These are phyloP conservation scores for Pteropus alecto DNA, from an alignment of 2,113 vertebrate species.

Conservation along the genomic window DNA sequence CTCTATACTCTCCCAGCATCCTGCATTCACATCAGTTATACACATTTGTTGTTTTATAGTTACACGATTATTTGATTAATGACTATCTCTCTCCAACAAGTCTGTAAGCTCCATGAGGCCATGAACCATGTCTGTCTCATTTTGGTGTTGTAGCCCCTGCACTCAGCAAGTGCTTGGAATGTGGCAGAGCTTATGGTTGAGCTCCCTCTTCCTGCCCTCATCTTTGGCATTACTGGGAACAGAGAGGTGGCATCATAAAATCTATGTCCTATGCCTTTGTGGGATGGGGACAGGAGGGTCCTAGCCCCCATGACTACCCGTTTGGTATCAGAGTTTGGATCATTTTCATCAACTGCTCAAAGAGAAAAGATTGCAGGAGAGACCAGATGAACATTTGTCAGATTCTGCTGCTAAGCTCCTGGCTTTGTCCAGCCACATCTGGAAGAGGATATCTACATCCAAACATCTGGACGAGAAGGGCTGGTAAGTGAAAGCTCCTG, in stretches of 20 bases:
- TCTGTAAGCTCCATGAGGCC: not conserved
- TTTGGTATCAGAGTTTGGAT: not conserved
- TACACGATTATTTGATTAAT: not conserved
- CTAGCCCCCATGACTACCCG: not conserved
- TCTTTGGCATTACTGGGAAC: not conserved
- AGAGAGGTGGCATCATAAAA: not conserved
- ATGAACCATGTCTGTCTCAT: not conserved
- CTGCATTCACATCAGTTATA: not conserved
- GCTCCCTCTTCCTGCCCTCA: not conserved
- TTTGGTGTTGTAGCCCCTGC: not conserved
- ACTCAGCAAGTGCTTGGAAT: not conserved
- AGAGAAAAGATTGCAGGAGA: not conserved
- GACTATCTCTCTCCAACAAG: not conserved
- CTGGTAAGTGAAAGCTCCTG: not conserved
- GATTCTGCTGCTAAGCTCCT: not conserved
- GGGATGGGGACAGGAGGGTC: not conserved
- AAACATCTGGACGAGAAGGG: slow-evolving; percentile 47
- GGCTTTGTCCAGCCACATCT: slow-evolving; percentile 21
- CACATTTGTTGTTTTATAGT: not conserved
- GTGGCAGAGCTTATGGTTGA: not conserved
- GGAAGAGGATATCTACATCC: not conserved
- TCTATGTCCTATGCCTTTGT: not conserved
- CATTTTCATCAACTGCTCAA: slow-evolving; percentile 11
- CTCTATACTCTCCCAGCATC: not conserved
- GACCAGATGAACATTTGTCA: not conserved